Conservation (phyloP, 2,113 vertebrate species). For the Rutilus rutilus region DNA sequence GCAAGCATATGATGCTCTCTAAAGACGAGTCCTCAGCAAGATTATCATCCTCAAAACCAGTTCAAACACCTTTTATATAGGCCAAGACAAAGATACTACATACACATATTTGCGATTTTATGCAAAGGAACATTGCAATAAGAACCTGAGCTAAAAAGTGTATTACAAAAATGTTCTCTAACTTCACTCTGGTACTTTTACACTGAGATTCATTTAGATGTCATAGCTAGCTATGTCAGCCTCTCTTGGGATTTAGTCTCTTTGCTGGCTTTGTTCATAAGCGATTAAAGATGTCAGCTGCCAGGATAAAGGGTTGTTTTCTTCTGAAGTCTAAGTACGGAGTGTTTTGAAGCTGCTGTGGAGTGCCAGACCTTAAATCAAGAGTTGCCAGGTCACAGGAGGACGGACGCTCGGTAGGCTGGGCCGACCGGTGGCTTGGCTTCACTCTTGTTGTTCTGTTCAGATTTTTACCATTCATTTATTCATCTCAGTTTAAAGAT, state of each 20-base stretch:
- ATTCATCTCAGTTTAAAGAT: constrained; percentile 38
- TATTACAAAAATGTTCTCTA: not conserved
- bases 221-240: not conserved
- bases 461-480: constrained; percentile 36
- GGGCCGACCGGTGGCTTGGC: not conserved
- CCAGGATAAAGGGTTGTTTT: constrained; percentile 27
- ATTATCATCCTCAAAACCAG: too few species aligned
- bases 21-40: too few species aligned
- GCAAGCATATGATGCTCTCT: too few species aligned
- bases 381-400: constrained; percentile 7
- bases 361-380: constrained; percentile 19
- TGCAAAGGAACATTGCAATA: too few species aligned
- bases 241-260: constrained; percentile 8
- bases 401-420: constrained; percentile 19
- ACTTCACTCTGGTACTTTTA: not conserved
- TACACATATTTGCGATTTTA: too few species aligned
- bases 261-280: constrained; percentile 19
- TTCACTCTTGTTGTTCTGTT: not conserved
- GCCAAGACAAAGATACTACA: too few species aligned
- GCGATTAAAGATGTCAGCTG: constrained; percentile 42
- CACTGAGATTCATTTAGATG: not conserved
- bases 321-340: not conserved
- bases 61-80: too few species aligned
- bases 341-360: constrained; percentile 10
- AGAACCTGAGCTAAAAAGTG: not conserved